phyloP scores from a whole-genome alignment of 2,888 invertebrate genomes.

The Phragmatobia fuliginosa region DNA sequence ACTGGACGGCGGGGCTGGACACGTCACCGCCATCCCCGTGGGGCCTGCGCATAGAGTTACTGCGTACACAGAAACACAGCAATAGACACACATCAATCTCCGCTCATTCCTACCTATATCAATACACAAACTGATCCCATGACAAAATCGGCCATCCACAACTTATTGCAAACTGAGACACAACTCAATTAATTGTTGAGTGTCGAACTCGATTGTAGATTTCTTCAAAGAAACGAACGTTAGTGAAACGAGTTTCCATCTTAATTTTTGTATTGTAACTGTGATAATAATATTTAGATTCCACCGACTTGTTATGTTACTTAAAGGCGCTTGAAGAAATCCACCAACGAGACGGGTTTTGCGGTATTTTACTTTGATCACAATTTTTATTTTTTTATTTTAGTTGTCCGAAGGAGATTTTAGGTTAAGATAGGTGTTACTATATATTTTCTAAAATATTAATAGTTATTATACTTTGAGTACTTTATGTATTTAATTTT shows the following conservation, averaged over 20 bases:
- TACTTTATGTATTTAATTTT: slow-evolving; percentile 83
- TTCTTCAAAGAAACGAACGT: slow-evolving; percentile 80
- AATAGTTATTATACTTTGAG: slow-evolving; percentile 74
- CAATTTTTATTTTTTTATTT: slow-evolving; percentile 76
- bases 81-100: slow-evolving; percentile 58
- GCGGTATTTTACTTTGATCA: slow-evolving; percentile 77
- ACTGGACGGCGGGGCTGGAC: slow-evolving; percentile 80
- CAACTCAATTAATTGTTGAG: slow-evolving; percentile 52
- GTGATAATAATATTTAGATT: slow-evolving; percentile 84
- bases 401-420: slow-evolving; percentile 79
- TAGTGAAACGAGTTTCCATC: slow-evolving; percentile 76
- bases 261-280: slow-evolving; percentile 83
- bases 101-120: slow-evolving; percentile 38
- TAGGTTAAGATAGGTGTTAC: slow-evolving; percentile 61
- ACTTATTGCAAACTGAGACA: slow-evolving; percentile 39
- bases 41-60: slow-evolving; percentile 78
- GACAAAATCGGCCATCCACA: slow-evolving; percentile 55
- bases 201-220: slow-evolving; percentile 77
- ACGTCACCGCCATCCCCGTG: slow-evolving; percentile 81
- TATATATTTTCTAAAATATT: slow-evolving; percentile 72
- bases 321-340: slow-evolving; percentile 80
- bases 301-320: slow-evolving; percentile 81
- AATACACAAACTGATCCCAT: slow-evolving; percentile 52
- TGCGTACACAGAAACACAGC: slow-evolving; percentile 69
- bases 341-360: slow-evolving; percentile 71